Evolutionary conservation across 2,113 vertebrate species (phyloP), one percentile per base, ranked within the genome.

Genomic region (Calypte anna): DNA sequence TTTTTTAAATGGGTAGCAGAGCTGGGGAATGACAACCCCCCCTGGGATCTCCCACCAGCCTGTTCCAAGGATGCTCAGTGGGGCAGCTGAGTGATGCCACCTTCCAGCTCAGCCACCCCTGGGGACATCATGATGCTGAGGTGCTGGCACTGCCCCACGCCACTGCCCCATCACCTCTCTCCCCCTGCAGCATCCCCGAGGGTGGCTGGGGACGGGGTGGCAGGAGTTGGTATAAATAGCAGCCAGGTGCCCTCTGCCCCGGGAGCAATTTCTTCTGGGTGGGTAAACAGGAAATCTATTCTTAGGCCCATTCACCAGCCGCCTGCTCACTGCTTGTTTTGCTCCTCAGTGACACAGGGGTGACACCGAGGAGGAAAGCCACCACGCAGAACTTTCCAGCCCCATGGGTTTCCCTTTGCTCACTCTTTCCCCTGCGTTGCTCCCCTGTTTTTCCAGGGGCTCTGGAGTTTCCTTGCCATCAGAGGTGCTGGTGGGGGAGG

Each of bases 211-310:
- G 61, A 20, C 12, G 2, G 3, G 62, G 5, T 33, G 43, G n/a
- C 20, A 93, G 38, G 67, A 58, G 83, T 13, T 23, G 63, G 48
- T 93, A 94, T 95, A 96, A 96, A 95, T 91, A 96, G 89, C 91
- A 44, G 27, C 54, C 88, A 70, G 77, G 69, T 93, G 91, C 95
- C 95, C 95, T 94, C 89, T 95, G 95, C 50, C 93, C 91, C 70
- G 22, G 94, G 10, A 93, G 92, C 10, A 0, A 85, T 95, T 89
- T 87, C 74, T 94, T 6, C 2, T 6, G 40, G 40, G 40, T 54
- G 13, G 24, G 94, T 91, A 96, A 97, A 97, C 96, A 97, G 96
- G 97, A 97, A 97, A 95, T 95, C 91, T 95, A 94, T 96, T 96
- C 94, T 94, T 84, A 94, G 95, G 70, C 77, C 80, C 88, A 83